Conservation (phyloP, 2,888 invertebrate genomes). For the Melinopterus prodromus region DNA sequence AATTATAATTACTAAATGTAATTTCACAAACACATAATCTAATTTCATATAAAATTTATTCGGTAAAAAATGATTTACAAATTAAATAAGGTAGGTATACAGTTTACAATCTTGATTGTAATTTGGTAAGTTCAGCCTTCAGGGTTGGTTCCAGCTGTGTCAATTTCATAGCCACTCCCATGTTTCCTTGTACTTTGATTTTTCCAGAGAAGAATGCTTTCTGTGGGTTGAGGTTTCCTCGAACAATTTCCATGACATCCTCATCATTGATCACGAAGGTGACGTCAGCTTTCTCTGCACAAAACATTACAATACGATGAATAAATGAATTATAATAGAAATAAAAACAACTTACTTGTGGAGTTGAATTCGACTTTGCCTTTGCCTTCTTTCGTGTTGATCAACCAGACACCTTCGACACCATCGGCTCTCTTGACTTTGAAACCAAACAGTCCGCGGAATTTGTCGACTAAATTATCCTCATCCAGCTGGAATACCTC, state of each 20-base stretch:
- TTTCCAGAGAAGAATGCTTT: constrained; percentile 98
- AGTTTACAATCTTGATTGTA: constrained; percentile 78
- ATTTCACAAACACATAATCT: neutral
- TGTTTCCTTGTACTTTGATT: constrained; percentile 95
- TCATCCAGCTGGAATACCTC: constrained; percentile 82
- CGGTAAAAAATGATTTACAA: neutral
- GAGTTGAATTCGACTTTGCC: constrained; percentile 86
- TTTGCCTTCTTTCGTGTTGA: constrained; percentile 89
- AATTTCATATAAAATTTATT: neutral
- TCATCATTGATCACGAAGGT: constrained; percentile 89
- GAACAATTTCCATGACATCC: constrained; percentile 87
- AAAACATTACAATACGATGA: neutral
- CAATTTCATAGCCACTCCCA: constrained; percentile 95
- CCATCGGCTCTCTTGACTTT: constrained; percentile 85
- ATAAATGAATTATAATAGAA: constrained; percentile 4
- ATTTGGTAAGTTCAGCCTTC: constrained; percentile 74
- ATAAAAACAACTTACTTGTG: constrained; percentile 57
- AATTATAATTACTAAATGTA: neutral
- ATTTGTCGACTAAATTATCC: constrained; percentile 83
- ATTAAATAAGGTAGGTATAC: neutral
- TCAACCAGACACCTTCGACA: constrained; percentile 87
- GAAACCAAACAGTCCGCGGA: constrained; percentile 90
- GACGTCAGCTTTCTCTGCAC: constrained; percentile 84
- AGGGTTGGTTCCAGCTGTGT: constrained; percentile 82
- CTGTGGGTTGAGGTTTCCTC: constrained; percentile 92